Conservation (phyloP, 2,797 vertebrate species). For the Sardinella longiceps region DNA sequence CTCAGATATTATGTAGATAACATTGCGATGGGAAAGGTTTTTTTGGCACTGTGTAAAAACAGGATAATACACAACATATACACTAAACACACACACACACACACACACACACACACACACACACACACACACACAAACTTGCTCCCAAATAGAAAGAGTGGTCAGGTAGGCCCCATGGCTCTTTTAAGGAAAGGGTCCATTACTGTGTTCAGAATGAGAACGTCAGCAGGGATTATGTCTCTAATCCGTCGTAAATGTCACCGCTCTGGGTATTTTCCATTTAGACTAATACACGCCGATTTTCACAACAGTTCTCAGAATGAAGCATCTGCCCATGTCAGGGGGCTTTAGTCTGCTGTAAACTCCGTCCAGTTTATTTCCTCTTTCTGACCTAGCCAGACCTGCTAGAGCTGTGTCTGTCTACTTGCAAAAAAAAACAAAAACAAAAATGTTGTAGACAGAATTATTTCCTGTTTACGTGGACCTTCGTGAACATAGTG, state of each 20-base stretch:
- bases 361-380: not conserved
- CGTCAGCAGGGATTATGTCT: conserved; percentile 60
- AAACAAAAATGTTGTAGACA: not conserved
- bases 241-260: conserved; percentile 62
- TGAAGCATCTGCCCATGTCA: conserved; percentile 49
- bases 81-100: not conserved
- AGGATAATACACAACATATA: not conserved
- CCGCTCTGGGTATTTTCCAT: conserved; percentile 52
- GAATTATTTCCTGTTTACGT: not conserved
- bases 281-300: conserved; percentile 63
- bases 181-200: conserved; percentile 36
- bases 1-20: not conserved
- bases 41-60: not conserved
- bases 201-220: conserved; percentile 39
- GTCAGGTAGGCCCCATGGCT: not conserved
- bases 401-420: not conserved
- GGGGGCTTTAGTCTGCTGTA: conserved; percentile 48
- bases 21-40: not conserved
- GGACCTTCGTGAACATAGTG: not conserved
- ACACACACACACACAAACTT: not conserved
- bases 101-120: conserved; percentile 6
- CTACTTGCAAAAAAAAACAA: not conserved
- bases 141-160: conserved; percentile 38
- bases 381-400: not conserved
- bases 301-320: conserved; percentile 56